These are phyloP conservation scores for Lepidocolaptes lacrymiger DNA, from an alignment of 2,797 vertebrate genomes.

Conservation along the genomic window DNA sequence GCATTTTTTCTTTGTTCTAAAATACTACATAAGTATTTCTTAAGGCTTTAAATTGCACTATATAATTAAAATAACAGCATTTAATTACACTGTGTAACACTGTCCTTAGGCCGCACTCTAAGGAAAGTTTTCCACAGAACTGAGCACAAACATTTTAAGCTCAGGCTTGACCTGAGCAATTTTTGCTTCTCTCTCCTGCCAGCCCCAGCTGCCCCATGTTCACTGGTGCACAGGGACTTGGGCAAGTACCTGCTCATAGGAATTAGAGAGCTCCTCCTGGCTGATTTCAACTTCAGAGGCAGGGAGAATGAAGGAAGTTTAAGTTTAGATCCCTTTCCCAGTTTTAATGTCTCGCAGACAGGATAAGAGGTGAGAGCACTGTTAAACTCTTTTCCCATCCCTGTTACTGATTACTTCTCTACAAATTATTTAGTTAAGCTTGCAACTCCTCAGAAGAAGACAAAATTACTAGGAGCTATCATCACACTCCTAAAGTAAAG, in stretches of 20 bases:
- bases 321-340: background rate
- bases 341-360: background rate
- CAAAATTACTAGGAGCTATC: background rate
- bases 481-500: background rate
- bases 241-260: fast-evolving
- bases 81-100: background rate
- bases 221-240: background rate
- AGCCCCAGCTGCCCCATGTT: background rate
- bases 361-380: background rate
- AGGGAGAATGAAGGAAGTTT: background rate
- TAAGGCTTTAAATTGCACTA: background rate
- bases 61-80: background rate
- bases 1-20: background rate
- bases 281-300: background rate
- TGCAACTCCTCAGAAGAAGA: background rate
- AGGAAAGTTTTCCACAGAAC: background rate
- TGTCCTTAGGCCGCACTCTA: background rate
- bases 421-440: background rate
- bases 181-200: background rate
- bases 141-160: background rate
- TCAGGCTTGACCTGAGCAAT: background rate
- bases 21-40: background rate
- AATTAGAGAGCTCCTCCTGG: background rate
- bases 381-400: background rate
- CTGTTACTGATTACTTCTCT: background rate